These are phyloP conservation scores for Acromyrmex charruanus DNA, from an alignment of 1,140 invertebrate genomes.

Conservation along the genomic window DNA sequence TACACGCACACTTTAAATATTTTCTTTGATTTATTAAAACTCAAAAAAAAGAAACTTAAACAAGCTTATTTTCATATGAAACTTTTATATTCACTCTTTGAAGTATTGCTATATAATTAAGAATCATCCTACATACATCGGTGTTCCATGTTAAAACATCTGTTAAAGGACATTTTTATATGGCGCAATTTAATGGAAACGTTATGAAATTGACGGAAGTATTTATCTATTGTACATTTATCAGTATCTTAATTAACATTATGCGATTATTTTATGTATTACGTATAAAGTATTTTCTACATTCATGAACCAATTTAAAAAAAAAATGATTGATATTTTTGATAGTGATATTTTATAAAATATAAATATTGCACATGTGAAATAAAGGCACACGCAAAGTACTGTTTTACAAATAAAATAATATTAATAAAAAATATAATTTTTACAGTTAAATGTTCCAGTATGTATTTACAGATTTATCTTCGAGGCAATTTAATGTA, in stretches of 20 bases:
- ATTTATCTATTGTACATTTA: slow-evolving; percentile 17
- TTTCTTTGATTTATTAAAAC: background rate
- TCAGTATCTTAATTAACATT: background rate
- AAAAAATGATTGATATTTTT: slow-evolving; percentile 40
- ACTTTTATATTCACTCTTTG: background rate
- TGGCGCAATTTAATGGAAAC: background rate
- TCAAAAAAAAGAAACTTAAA: background rate
- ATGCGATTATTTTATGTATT: slow-evolving; percentile 7
- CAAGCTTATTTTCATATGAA: background rate
- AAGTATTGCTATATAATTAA: background rate
- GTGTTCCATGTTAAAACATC: background rate
- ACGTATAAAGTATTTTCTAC: slow-evolving; percentile 9
- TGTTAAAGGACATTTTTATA: slow-evolving; percentile 31
- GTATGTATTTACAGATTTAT: slow-evolving; percentile 31
- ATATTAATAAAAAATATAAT: slow-evolving; percentile 13
- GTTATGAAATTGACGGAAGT: background rate
- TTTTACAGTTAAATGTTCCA: background rate
- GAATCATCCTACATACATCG: background rate
- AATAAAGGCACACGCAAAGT: slow-evolving; percentile 8
- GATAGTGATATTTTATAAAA: slow-evolving; percentile 53
- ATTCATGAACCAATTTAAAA: slow-evolving; percentile 21
- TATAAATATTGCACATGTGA: slow-evolving; percentile 3
- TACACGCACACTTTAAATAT: background rate
- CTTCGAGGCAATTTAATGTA: slow-evolving; percentile 4
- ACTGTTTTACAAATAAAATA: slow-evolving; percentile 27